phyloP scores from a whole-genome alignment of 1,140 invertebrate genomes.

The Papilio dardanus region DNA sequence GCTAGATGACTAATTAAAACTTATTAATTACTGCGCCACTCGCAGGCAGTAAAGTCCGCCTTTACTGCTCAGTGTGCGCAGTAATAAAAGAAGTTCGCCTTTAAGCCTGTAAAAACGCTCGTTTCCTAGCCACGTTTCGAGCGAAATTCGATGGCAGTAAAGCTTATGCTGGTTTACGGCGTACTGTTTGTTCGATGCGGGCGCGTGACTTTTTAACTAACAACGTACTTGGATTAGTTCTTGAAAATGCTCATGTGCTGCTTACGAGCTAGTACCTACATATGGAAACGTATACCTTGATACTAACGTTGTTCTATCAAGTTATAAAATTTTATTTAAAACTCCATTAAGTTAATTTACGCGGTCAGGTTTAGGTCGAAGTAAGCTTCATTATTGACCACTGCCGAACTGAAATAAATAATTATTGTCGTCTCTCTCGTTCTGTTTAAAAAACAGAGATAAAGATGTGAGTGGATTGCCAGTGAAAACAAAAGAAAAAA shows the following conservation, averaged over 20 bases:
- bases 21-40: conserved; percentile 69
- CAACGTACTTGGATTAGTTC: conserved; percentile 63
- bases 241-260: conserved; percentile 49
- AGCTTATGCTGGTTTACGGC: conserved; percentile 58
- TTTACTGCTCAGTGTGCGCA: conserved; percentile 52
- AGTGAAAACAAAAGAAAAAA: not conserved
- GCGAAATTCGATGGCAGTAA: conserved; percentile 65
- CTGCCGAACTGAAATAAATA: not conserved
- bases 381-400: too few species aligned
- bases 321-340: not conserved
- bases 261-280: conserved; percentile 21
- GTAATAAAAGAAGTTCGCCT: conserved; percentile 72
- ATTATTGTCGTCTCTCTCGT: not conserved
- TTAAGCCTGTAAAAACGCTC: conserved; percentile 64
- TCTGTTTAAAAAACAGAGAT: not conserved
- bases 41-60: conserved; percentile 62
- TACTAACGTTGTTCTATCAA: too few species aligned
- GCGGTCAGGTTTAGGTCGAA: too few species aligned
- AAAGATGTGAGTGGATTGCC: not conserved
- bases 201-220: conserved; percentile 70
- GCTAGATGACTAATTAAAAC: conserved; percentile 64
- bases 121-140: conserved; percentile 47
- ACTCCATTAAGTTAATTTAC: too few species aligned
- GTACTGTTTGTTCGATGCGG: conserved; percentile 43
- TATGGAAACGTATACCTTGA: not conserved